Percentiles rank a stretch among this genome's conserved stretches.
Conservation (phyloP, 2,888 invertebrate species). For the Thera britannica region DNA sequence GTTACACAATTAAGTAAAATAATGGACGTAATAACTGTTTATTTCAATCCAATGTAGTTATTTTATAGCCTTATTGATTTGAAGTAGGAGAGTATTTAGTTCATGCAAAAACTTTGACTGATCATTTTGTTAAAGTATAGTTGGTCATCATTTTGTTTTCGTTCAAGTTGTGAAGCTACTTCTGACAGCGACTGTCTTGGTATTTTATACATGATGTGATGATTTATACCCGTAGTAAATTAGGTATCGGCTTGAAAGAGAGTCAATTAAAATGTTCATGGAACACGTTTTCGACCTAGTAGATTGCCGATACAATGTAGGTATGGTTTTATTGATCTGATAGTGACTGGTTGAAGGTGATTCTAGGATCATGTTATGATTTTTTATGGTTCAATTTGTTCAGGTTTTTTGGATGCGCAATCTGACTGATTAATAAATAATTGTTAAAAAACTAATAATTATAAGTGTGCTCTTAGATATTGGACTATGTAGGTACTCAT, state of each 20-base stretch:
- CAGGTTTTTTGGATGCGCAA: neutral
- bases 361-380: conserved; percentile 13
- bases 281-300: conserved; percentile 31
- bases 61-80: neutral
- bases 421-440: neutral
- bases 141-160: neutral
- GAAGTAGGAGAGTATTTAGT: too few species aligned
- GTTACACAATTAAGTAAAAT: too few species aligned
- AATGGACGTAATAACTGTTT: too few species aligned
- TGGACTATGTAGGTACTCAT: too few species aligned
- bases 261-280: conserved; percentile 50
- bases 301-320: conserved; percentile 28
- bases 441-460: too few species aligned
- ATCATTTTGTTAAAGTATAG: neutral
- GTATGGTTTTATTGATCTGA: conserved; percentile 26
- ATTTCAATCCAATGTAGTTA: neutral
- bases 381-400: conserved; percentile 10
- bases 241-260: conserved; percentile 47
- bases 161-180: conserved; percentile 12
- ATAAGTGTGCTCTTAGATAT: too few species aligned
- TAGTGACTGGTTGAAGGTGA: conserved; percentile 20
- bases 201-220: conserved; percentile 57
- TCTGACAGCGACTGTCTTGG: conserved; percentile 33
- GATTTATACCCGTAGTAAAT: conserved; percentile 57
- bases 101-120: neutral